Conservation (phyloP, 1,140 invertebrate genomes). For the Drosophila lini region DNA sequence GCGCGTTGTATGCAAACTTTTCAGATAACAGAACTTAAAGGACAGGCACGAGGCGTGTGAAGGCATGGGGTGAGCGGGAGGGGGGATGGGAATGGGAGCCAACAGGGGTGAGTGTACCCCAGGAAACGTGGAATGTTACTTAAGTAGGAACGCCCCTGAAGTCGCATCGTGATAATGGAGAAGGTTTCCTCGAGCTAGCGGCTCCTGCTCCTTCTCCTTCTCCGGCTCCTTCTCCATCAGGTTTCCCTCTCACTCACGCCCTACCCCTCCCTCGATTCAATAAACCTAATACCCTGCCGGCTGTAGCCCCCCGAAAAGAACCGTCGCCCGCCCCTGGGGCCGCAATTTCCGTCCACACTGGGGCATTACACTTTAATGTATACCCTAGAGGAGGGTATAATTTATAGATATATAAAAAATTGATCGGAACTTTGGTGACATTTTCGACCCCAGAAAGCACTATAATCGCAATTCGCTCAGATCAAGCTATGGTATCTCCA, state of each 20-base stretch:
- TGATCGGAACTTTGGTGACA: neutral
- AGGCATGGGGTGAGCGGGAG: neutral
- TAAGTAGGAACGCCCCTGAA: constrained; percentile 73
- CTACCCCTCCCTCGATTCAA: constrained; percentile 7
- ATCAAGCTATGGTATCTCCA: neutral
- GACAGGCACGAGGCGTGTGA: constrained; percentile 1
- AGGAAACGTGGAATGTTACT: constrained; percentile 76
- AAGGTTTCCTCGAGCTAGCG: constrained; percentile 15
- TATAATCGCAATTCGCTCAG: neutral
- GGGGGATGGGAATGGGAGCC: neutral
- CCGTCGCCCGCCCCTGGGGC: constrained; percentile 4
- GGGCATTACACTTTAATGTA: constrained; percentile 54
- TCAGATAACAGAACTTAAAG: constrained; percentile 27
- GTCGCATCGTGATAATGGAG: constrained; percentile 65
- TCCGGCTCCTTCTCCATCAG: neutral
- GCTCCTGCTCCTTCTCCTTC: neutral
- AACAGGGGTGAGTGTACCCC: constrained; percentile 40
- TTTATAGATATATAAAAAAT: neutral
- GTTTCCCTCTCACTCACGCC: neutral
- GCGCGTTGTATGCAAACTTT: constrained; percentile 42
- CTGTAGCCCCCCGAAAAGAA: neutral
- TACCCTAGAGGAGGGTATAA: constrained; percentile 17
- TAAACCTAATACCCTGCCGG: constrained; percentile 16
- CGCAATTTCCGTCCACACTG: constrained; percentile 33
- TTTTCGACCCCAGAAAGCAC: neutral